Evolutionary conservation across 2,797 vertebrate species (phyloP), one percentile per base, ranked within the genome.

Genomic region (Platalea minor): DNA sequence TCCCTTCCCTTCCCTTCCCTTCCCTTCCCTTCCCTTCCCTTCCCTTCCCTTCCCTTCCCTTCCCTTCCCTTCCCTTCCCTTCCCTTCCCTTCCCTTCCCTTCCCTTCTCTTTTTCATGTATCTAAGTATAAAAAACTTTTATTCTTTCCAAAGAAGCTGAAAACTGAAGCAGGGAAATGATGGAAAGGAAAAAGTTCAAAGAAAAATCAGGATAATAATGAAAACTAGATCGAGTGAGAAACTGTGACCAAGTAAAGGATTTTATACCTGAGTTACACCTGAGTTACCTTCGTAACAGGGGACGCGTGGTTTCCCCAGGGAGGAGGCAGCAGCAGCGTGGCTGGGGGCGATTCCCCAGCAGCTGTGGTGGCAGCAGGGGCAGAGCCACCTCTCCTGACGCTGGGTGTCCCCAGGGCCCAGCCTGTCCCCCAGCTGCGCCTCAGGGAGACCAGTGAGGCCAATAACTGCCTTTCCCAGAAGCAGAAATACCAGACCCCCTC

Each of bases 221-320:
- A 82, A 85, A 35, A 89, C 5, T 9, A 29, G 31, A 9, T 7
- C n/a, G 39, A 91, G 20, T 39, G 17, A 77, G 56, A 91, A 91
- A 39, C 54, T 15, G 12, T 6, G 17, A 25, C 31, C 0, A 1
- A 56, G 25, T n/a, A 56, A 60, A 63, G 13, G 26, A 54, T 72
- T 90, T 86, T 46, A 35, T 53, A 57, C 17, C 26, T 28, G 28
- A 41, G 31, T 68, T 70, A 43, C 24, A 63, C 15, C 25, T n/a
- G 78, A 80, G 48, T 74, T 67, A 8, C 7, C 21, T 68, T 29
- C 28, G 8, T n/a, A 35, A 19, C 20, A 39, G 24, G 31, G 33
- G 6, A 53, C 64, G 14, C 0, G 0, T 31, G 29, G 14, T 26
- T 88, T 83, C 28, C 26, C 14, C 39, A 31, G 21, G 0, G 3